A percentile compares a stretch with the other conserved stretches of the same genome.
Evolutionary conservation across 2,888 invertebrate genomes (phyloP).

Genomic region (Caenorhabditis sp.): DNA sequence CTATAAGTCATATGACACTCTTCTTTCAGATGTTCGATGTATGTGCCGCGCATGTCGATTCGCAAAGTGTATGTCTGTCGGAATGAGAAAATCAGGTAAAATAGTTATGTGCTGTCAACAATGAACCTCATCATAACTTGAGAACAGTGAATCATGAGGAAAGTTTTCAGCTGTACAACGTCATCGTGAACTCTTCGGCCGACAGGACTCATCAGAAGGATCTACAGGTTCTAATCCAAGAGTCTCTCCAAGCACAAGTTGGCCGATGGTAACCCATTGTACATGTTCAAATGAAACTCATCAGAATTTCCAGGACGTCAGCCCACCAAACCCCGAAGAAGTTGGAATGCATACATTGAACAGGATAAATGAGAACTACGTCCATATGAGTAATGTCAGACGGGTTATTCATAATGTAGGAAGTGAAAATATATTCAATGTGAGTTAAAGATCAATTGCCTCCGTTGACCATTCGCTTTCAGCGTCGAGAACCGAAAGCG

Average conservation of each 20-base stretch:
- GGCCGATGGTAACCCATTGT: constrained; percentile 41
- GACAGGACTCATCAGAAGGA: constrained; percentile 32
- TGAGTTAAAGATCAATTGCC: constrained; percentile 31
- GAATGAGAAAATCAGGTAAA: constrained; percentile 80
- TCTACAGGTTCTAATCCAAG: constrained; percentile 6
- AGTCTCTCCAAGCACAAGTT: constrained; percentile 26
- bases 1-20: background rate
- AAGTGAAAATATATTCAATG: constrained; percentile 63
- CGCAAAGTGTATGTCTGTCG: constrained; percentile 75
- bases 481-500: constrained; percentile 65
- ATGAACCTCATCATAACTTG: background rate
- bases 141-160: constrained; percentile 6
- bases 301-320: constrained; percentile 47
- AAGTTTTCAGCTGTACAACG: constrained; percentile 72
- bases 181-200: constrained; percentile 63
- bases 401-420: constrained; percentile 64
- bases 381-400: constrained; percentile 56
- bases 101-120: background rate
- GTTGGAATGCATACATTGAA: constrained; percentile 61
- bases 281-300: too few species aligned
- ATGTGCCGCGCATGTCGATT: constrained; percentile 81
- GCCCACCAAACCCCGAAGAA: constrained; percentile 39
- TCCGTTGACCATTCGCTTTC: background rate
- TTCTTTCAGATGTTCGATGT: constrained; percentile 77
- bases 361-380: constrained; percentile 63